phyloP scores from a whole-genome alignment of 2,113 vertebrate species.

The Hemichromis elongatus region DNA sequence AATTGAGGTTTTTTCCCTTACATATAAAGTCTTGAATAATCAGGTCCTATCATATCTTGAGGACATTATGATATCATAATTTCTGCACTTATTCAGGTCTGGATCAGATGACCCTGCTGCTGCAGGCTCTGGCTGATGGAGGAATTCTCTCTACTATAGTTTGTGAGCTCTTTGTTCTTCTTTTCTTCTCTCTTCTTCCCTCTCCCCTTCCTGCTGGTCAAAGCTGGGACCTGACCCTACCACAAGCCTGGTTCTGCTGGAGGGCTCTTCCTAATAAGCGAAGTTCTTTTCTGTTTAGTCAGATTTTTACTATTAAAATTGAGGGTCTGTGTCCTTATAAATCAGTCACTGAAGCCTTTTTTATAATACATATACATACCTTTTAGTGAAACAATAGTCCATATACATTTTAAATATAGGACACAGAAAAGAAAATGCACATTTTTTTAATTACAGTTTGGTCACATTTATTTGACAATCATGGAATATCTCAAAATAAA shows the following conservation, averaged over 20 bases:
- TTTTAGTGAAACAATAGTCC: background rate
- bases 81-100: background rate
- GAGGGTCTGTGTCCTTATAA: background rate
- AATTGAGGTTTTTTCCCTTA: background rate
- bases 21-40: background rate
- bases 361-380: background rate
- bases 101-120: background rate
- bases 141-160: background rate
- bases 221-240: background rate
- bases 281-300: background rate
- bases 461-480: slow-evolving; percentile 39
- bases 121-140: background rate
- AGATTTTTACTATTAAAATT: background rate
- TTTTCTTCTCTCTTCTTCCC: too few species aligned
- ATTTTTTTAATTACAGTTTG: background rate
- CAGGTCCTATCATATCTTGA: background rate
- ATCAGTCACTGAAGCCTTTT: background rate
- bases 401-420: background rate
- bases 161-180: too few species aligned
- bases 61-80: background rate
- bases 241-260: background rate
- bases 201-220: too few species aligned
- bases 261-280: background rate
- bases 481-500: slow-evolving; percentile 24
- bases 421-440: background rate